A percentile compares a stretch with the other conserved stretches of the same genome.
phyloP scores from a whole-genome alignment of 2,797 vertebrate genomes.

The Halcyon chelicuti region DNA sequence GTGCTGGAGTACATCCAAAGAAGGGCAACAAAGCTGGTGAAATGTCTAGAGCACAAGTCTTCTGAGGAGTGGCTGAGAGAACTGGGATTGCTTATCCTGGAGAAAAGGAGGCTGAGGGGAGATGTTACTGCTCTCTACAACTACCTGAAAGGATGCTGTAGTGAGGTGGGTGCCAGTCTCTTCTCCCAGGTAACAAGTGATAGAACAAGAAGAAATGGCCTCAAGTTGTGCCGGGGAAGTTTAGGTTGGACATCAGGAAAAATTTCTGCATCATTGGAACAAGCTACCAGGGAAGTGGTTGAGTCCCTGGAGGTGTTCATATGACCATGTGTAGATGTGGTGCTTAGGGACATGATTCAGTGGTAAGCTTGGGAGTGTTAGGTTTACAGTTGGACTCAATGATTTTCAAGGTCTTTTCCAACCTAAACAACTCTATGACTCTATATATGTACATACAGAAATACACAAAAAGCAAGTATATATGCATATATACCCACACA shows the following conservation, averaged over 20 bases:
- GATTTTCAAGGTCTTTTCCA: background rate
- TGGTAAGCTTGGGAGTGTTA: background rate
- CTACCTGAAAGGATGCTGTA: too few species aligned
- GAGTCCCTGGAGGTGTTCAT: background rate
- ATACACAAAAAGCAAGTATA: background rate
- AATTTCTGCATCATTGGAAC: background rate
- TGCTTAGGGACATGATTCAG: background rate
- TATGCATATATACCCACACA: background rate
- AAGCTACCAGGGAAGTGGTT: background rate
- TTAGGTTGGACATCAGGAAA: background rate
- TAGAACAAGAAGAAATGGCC: background rate
- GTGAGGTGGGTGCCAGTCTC: background rate
- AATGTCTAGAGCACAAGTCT: too few species aligned
- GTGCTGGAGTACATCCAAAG: too few species aligned
- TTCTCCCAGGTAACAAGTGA: background rate
- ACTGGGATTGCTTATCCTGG: too few species aligned
- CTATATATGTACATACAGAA: background rate
- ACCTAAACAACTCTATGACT: background rate
- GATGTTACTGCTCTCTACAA: too few species aligned
- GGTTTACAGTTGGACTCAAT: too few species aligned
- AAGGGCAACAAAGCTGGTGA: too few species aligned
- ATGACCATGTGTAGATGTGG: background rate
- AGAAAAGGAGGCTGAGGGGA: too few species aligned
- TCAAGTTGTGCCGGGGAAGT: background rate
- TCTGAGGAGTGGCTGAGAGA: too few species aligned